phyloP scores from a whole-genome alignment of 2,888 invertebrate genomes.

The Trachelus troglodyta region DNA sequence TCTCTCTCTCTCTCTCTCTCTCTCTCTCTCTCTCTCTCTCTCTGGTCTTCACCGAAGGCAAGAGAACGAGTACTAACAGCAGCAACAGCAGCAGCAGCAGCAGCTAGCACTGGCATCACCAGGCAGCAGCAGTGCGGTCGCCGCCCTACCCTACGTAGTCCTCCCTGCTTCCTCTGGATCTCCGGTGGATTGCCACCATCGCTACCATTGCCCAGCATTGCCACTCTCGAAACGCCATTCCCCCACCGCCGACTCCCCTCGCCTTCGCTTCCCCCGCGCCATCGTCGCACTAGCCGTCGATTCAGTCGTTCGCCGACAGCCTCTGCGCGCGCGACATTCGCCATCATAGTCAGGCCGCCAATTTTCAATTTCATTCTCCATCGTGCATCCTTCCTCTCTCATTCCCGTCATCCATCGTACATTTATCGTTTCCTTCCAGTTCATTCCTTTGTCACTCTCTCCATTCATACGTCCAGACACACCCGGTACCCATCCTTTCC shows the following conservation, averaged over 20 bases:
- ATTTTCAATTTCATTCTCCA: too few relatives aligned
- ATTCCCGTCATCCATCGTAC: too few relatives aligned
- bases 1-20: neutral
- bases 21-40: constrained; percentile 18
- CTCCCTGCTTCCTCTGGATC: constrained; percentile 8
- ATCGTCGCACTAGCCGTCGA: constrained; percentile 37
- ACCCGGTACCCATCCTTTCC: too few relatives aligned
- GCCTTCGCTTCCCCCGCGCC: constrained; percentile 19
- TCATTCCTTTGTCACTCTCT: too few relatives aligned
- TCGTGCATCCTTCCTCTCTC: too few relatives aligned
- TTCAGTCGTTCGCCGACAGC: constrained; percentile 56
- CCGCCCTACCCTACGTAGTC: neutral
- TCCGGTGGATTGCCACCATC: constrained; percentile 9
- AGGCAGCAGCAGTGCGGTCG: neutral
- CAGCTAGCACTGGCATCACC: too few relatives aligned
- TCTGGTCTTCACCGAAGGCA: neutral
- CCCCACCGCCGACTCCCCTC: constrained; percentile 13
- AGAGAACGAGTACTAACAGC: neutral
- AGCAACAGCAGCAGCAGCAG: too few relatives aligned
- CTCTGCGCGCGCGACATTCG: constrained; percentile 36
- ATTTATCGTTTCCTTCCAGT: too few relatives aligned
- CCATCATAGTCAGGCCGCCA: too few relatives aligned
- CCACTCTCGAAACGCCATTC: neutral
- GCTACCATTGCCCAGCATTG: constrained; percentile 17
- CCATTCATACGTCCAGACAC: too few relatives aligned